Percentiles rank a stretch among this genome's conserved stretches.
Evolutionary conservation across 2,797 vertebrate species (phyloP).

Genomic region (Fundulus diaphanus): DNA sequence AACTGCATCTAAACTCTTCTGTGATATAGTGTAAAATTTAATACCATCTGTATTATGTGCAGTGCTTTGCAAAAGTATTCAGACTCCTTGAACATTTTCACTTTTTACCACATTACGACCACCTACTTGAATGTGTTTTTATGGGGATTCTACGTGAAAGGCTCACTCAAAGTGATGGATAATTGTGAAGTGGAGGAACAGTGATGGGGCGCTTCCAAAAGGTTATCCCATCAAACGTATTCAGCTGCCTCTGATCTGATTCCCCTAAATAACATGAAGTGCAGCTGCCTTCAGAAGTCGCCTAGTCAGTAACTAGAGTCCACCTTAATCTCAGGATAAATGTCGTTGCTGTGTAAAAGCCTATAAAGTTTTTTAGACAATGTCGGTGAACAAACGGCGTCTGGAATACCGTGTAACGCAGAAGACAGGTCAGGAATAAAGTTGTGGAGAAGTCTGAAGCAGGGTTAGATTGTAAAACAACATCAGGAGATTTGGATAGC

Average conservation of each 20-base stretch:
- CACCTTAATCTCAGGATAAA: too few species aligned
- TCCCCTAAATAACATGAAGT: neutral
- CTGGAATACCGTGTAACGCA: neutral
- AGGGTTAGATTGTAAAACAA: too few species aligned
- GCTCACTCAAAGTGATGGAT: neutral
- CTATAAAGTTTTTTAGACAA: too few species aligned
- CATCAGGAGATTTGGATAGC: too few species aligned
- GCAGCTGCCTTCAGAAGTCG: neutral
- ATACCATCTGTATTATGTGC: slow-evolving; percentile 2
- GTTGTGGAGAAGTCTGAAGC: neutral
- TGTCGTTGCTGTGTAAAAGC: too few species aligned
- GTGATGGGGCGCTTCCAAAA: neutral
- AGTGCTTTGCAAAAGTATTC: neutral
- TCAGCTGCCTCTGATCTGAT: neutral
- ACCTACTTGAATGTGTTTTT: neutral
- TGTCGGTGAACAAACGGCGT: neutral
- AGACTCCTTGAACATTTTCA: neutral
- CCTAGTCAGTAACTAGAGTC: neutral
- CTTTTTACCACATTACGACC: neutral
- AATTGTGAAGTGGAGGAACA: neutral
- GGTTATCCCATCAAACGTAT: too few species aligned
- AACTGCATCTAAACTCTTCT: slow-evolving; percentile 27
- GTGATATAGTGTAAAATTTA: slow-evolving; percentile 2
- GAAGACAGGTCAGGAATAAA: neutral
- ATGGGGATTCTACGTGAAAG: neutral